Conservation (phyloP, 2,797 vertebrate species). For the Chromis chromis region DNA sequence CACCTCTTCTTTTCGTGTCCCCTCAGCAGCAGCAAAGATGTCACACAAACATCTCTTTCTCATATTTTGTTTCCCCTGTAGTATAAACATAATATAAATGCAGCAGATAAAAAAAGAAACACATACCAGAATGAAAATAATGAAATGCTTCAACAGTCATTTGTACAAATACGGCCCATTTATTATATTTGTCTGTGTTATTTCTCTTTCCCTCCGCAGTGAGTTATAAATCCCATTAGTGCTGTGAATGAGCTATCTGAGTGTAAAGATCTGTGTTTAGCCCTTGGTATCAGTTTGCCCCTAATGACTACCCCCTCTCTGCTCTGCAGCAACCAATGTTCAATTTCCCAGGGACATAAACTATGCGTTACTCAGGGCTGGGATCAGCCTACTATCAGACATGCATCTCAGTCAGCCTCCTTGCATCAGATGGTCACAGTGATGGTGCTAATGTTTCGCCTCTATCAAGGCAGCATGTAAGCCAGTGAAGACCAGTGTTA, state of each 20-base stretch:
- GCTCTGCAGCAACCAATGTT: slow-evolving; percentile 49
- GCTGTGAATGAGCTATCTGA: slow-evolving; percentile 63
- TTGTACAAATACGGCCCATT: slow-evolving; percentile 45
- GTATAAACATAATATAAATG: slow-evolving; percentile 5
- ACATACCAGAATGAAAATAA: slow-evolving; percentile 15
- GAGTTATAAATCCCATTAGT: slow-evolving; percentile 65
- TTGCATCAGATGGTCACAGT: slow-evolving; percentile 62
- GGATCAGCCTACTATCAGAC: slow-evolving; percentile 64
- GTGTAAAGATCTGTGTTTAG: slow-evolving; percentile 71
- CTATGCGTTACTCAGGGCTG: slow-evolving; percentile 61
- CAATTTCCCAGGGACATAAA: slow-evolving; percentile 67
- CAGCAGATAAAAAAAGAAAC: slow-evolving; percentile 9
- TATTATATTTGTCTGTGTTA: slow-evolving; percentile 38
- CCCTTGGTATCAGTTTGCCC: slow-evolving; percentile 65
- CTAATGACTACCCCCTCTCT: slow-evolving; percentile 67
- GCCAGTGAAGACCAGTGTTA: slow-evolving; percentile 39
- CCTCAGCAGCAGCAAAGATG: not conserved
- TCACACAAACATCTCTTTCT: not conserved
- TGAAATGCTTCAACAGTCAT: slow-evolving; percentile 15
- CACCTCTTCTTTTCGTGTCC: not conserved
- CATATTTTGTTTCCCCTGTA: not conserved
- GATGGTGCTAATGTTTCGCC: slow-evolving; percentile 52
- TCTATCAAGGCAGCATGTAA: slow-evolving; percentile 67
- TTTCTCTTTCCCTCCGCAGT: slow-evolving; percentile 41
- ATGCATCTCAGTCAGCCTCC: slow-evolving; percentile 53